These are phyloP conservation scores for Nesogale talazaci DNA, from an alignment of 2,113 vertebrate species.

Conservation along the genomic window DNA sequence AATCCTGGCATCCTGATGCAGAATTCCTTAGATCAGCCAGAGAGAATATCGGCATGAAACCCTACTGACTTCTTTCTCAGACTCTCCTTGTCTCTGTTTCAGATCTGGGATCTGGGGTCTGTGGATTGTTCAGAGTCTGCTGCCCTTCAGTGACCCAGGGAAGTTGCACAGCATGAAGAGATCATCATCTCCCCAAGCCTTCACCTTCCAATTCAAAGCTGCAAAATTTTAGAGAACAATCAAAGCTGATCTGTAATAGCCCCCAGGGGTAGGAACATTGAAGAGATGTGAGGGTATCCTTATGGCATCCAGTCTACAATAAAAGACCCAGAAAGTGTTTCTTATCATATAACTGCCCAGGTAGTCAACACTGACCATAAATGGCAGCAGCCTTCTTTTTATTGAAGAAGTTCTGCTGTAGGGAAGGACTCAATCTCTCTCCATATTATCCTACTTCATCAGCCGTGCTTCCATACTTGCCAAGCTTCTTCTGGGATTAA, in stretches of 20 bases:
- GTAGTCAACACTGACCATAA: not conserved
- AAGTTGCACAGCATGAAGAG: not conserved
- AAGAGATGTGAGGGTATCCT: not conserved
- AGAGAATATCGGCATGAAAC: accelerated
- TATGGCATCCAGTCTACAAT: not conserved
- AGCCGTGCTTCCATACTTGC: not conserved
- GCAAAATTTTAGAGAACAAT: not conserved
- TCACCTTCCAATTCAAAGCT: not conserved
- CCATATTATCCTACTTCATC: not conserved
- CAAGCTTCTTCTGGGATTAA: not conserved
- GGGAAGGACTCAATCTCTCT: not conserved
- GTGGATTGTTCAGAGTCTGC: not conserved
- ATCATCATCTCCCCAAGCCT: not conserved
- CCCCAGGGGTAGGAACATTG: not conserved
- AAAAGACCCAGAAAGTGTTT: not conserved
- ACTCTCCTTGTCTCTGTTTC: not conserved
- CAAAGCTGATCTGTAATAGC: not conserved
- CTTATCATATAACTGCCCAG: not conserved
- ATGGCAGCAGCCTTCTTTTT: too few relatives aligned
- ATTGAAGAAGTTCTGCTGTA: not conserved
- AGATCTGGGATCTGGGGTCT: not conserved
- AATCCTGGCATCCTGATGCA: not conserved
- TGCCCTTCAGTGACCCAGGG: not conserved
- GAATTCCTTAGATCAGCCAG: not conserved
- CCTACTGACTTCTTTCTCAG: not conserved